phyloP scores from a whole-genome alignment of 2,888 invertebrate species.

The Lasius platythorax region DNA sequence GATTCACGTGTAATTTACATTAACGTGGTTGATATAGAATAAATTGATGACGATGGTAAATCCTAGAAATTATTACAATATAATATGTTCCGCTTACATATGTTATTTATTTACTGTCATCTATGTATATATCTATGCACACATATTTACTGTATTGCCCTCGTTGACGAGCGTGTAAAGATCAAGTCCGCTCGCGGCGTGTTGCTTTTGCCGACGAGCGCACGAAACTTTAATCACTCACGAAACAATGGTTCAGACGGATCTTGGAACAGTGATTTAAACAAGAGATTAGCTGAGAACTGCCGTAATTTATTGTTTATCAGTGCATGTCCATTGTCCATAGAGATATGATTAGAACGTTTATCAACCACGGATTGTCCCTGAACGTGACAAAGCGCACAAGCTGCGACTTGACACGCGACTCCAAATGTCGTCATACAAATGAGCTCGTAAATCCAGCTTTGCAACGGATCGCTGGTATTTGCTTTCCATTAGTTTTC shows the following conservation, averaged over 20 bases:
- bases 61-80: not conserved
- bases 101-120: not conserved
- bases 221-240: constrained; percentile 1
- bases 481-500: constrained; percentile 33
- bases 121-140: not conserved
- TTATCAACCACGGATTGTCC: constrained; percentile 38
- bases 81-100: not conserved
- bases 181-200: too few species aligned
- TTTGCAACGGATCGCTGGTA: not conserved
- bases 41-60: constrained; percentile 29
- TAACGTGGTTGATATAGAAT: constrained; percentile 1
- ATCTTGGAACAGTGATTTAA: constrained; percentile 12
- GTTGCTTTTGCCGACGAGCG: not conserved
- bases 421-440: constrained; percentile 18
- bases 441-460: constrained; percentile 27
- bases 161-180: too few species aligned
- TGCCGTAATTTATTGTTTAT: constrained; percentile 60
- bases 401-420: constrained; percentile 26
- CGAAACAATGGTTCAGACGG: not conserved
- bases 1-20: constrained; percentile 11
- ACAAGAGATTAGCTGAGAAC: constrained; percentile 64
- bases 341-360: constrained; percentile 23
- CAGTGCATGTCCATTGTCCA: constrained; percentile 33
- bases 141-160: not conserved
- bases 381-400: constrained; percentile 61